Evolutionary conservation across 1,140 invertebrate species (phyloP).

Genomic region (Drosophila kepulauana): DNA sequence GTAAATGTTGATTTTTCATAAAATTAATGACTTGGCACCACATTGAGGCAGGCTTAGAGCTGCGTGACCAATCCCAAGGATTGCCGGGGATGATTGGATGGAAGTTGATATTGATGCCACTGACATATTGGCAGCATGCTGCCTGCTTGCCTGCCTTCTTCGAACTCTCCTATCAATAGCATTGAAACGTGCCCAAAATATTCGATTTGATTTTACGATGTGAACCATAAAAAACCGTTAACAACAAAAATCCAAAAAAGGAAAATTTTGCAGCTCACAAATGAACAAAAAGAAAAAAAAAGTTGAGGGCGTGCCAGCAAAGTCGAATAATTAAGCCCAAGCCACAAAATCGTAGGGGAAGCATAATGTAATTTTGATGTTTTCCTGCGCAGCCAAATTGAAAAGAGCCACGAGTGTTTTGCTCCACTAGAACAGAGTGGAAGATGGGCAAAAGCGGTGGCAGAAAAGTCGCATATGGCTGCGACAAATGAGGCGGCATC

Average conservation of each 20-base stretch:
- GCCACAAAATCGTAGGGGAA: constrained; percentile 9
- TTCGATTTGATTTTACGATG: constrained; percentile 65
- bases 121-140: constrained; percentile 38
- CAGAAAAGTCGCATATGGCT: constrained; percentile 29
- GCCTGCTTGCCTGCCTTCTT: not conserved
- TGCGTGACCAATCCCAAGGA: constrained; percentile 10
- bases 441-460: not conserved
- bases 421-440: too few relatives aligned
- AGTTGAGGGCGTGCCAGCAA: constrained; percentile 26
- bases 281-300: not conserved
- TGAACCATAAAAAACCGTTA: constrained; percentile 36
- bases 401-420: constrained; percentile 26
- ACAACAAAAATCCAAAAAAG: constrained; percentile 21
- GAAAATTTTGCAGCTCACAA: not conserved
- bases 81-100: constrained; percentile 13
- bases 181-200: constrained; percentile 78
- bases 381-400: constrained; percentile 62
- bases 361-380: constrained; percentile 78
- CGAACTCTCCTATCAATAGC: constrained; percentile 54
- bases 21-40: constrained; percentile 76
- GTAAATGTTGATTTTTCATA: constrained; percentile 61
- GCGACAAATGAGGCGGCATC: constrained; percentile 34
- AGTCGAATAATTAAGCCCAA: constrained; percentile 45
- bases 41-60: constrained; percentile 44
- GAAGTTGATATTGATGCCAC: constrained; percentile 54